Evolutionary conservation across 2,113 vertebrate genomes (phyloP), one percentile per base, ranked within the genome.

Genomic region (Hymenochirus boettgeri): DNA sequence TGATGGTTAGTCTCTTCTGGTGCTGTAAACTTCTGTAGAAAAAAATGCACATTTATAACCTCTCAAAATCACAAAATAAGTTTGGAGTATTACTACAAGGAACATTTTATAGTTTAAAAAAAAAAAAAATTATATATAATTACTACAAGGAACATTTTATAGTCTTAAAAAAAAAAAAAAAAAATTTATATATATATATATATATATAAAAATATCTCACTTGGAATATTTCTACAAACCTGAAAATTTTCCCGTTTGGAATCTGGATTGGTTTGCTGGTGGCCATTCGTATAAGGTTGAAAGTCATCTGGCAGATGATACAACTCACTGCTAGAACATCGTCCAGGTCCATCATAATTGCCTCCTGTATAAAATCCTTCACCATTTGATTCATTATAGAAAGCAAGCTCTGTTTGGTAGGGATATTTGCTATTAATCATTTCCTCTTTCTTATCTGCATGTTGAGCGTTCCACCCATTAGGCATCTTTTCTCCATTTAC

Each of bases 241-340:
- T 93, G 88, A 81, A 89, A 84, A 69, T 80, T 77, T 31, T 88
- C 83, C 21, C 85, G 81, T 4, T 78, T 50, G 58, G 71, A 26
- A 64, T 80, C 79, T 35, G 82, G 69, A 56, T 83, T 82, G 18
- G 80, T 78, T 65, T 84, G 72, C 57, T 71, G 80, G 42, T 74
- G 74, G 54, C 72, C 75, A 66, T 70, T 83, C 18, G 75, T 76
- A 47, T 80, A 86, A 0, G 80, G 83, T 18, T 84, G 78, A 61
- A 88, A 91, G 65, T 84, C 81, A 72, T 82, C 78, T 3, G 82
- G 76, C 61, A 84, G 73, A 19, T 84, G 81, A 72, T 80, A 85
- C 7, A 72, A 52, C 21, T 77, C 77, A 57, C 59, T 77, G 70
- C 76, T 86, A 53, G 82, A 77, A 50, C 79, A 88, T 37, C 71